Conservation (phyloP, 2,113 vertebrate genomes). For the Halcyon malimbica region DNA sequence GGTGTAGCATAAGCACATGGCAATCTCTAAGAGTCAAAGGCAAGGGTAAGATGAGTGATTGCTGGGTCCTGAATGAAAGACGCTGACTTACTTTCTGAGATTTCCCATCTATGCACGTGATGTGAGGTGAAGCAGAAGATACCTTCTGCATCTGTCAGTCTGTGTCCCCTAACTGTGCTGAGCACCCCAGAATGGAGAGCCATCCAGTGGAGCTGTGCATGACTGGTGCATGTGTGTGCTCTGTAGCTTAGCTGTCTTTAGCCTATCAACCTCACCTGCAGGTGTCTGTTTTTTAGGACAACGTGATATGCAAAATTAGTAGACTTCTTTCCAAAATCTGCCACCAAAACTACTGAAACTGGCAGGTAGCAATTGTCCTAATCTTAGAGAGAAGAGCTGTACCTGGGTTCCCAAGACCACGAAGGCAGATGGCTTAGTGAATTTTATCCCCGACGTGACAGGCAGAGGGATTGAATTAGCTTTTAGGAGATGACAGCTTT, state of each 20-base stretch:
- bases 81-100: not conserved
- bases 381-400: not conserved
- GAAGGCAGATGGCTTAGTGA: not conserved
- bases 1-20: not conserved
- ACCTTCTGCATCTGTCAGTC: not conserved
- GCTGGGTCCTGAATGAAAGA: not conserved
- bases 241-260: not conserved
- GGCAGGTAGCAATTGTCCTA: not conserved
- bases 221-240: rapidly evolving
- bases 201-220: rapidly evolving
- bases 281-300: not conserved
- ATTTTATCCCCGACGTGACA: not conserved
- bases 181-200: rapidly evolving
- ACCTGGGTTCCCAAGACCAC: not conserved
- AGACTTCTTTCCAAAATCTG: not conserved
- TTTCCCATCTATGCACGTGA: rapidly evolving
- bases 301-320: not conserved
- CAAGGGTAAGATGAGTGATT: not conserved
- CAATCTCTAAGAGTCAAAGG: not conserved
- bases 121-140: not conserved
- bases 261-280: not conserved
- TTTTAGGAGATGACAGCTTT: not conserved
- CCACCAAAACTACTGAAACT: not conserved
- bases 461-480: not conserved
- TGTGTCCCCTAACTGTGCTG: rapidly evolving